Percentiles rank a stretch among this genome's conserved stretches.
Evolutionary conservation across 2,888 invertebrate species (phyloP).

Genomic region (Thymelicus sylvestris): DNA sequence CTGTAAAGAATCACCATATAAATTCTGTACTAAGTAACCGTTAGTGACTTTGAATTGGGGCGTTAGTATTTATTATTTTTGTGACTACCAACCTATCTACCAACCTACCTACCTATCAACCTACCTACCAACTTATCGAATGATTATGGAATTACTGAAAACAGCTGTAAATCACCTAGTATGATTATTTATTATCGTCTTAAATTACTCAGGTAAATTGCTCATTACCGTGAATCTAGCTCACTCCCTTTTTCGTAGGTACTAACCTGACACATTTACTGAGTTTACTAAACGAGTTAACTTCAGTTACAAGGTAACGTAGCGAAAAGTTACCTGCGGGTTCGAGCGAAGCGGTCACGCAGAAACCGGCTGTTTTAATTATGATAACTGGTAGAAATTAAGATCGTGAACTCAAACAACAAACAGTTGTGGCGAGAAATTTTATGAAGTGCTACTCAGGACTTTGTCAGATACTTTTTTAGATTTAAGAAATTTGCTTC

Average conservation of each 20-base stretch:
- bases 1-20: no score
- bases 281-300: conserved; percentile 14
- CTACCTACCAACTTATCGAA: no score
- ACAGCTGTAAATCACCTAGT: no score
- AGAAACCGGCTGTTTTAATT: conserved; percentile 31
- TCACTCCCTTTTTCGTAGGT: neutral
- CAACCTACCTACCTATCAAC: no score
- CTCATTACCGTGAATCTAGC: neutral
- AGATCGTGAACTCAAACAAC: conserved; percentile 16
- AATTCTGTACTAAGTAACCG: no score
- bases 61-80: no score
- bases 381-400: conserved; percentile 28
- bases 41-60: no score
- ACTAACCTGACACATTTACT: neutral
- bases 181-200: no score
- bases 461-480: conserved; percentile 1
- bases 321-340: conserved; percentile 28
- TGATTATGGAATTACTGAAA: no score
- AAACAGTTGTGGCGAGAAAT: conserved; percentile 24
- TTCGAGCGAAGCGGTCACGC: conserved; percentile 26
- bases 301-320: conserved; percentile 19
- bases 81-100: no score
- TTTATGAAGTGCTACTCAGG: neutral
- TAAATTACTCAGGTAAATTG: neutral
- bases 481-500: neutral